phyloP scores from a whole-genome alignment of 2,888 invertebrate species.

The Lasioglossum villosulum region DNA sequence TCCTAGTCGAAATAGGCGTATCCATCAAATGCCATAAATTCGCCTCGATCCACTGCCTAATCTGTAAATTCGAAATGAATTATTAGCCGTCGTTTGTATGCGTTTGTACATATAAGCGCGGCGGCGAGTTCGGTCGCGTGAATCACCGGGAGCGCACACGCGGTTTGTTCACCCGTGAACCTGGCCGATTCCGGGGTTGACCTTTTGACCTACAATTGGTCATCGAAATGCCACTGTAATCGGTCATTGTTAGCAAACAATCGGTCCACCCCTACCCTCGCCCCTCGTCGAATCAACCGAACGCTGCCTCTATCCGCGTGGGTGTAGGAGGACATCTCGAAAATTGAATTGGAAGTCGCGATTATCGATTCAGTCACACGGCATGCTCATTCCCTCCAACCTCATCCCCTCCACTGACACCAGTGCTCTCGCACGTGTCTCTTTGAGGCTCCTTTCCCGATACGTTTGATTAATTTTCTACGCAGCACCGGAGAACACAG shows the following conservation, averaged over 20 bases:
- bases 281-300: background rate
- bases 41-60: slow-evolving; percentile 50
- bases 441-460: slow-evolving; percentile 33
- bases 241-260: slow-evolving; percentile 58
- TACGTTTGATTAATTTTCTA: slow-evolving; percentile 14
- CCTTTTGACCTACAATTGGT: slow-evolving; percentile 60
- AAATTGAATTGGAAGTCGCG: slow-evolving; percentile 60
- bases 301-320: background rate
- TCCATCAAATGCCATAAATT: slow-evolving; percentile 65
- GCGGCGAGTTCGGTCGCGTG: slow-evolving; percentile 11
- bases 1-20: slow-evolving; percentile 34
- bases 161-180: background rate
- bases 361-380: slow-evolving; percentile 57
- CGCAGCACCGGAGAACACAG: background rate
- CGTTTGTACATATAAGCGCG: background rate
- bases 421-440: slow-evolving; percentile 20
- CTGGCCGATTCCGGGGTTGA: slow-evolving; percentile 25
- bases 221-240: slow-evolving; percentile 60
- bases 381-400: background rate
- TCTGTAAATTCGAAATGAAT: slow-evolving; percentile 71
- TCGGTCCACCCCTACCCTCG: background rate
- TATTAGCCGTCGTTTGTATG: slow-evolving; percentile 51
- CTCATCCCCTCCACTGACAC: background rate
- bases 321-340: slow-evolving; percentile 15
- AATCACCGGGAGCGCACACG: background rate